Base-by-base conservation (phyloP, 2,888 invertebrate species). In the Orthosia cruda region DNA sequence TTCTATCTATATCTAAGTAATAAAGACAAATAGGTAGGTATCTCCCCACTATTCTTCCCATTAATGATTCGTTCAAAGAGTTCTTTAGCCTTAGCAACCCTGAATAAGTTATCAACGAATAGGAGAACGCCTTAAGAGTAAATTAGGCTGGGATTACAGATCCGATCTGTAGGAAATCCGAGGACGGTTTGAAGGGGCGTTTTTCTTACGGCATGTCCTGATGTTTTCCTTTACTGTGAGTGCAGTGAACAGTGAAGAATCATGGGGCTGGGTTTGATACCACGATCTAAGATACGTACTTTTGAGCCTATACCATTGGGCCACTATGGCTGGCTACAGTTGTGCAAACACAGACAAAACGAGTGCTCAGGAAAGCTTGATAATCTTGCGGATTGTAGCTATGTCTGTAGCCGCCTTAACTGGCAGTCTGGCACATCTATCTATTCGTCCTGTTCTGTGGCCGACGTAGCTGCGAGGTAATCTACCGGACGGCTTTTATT, bases 101-200 rank as follows among this genome's bases (percentile, higher is more conserved):
- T 68, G 74, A 81, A 82, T 86, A 83, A 77, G 82, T 82, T 83
- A 81, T 81, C 70, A 81, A 55, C 65, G 71, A 74, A 66, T 71
- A 71, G 69, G 62, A 70, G 77, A 77, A 82, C 83, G 87, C 82
- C 83, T 87, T 84, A 82, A 84, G 83, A 86, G 85, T 88, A 84
- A 89, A 88, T 90, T 88, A 88, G 83, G 78, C 63, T 55, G 52
- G 87, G 88, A 88, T 88, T 86, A 85, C 74, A 82, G 83, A 87
- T 77, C 26, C 4, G 26, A 26, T 88, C 84, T 67, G 83, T 66
- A 62, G 67, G 71, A 79, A 87, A 88, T 87, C 82, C 68, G 74
- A 73, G 77, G 76, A 72, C 59, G 67, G 70, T 72, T 70, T 68
- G 55, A 57, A 61, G 61, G 26, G 15, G 50, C 45, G 40, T 40